Conservation (phyloP, 2,797 vertebrate species). For the Distichodus sexfasciatus region DNA sequence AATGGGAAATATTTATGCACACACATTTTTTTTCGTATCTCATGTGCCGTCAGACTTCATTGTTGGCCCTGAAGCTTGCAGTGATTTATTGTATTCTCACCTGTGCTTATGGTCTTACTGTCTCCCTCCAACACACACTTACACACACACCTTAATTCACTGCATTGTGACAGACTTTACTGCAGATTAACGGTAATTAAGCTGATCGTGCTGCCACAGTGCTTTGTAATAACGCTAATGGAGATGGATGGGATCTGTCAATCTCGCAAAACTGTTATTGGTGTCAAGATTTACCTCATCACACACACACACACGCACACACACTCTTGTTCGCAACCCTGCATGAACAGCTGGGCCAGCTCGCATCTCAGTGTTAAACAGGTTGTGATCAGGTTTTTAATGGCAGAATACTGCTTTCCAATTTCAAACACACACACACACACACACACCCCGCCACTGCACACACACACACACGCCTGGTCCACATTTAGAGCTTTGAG, state of each 20-base stretch:
- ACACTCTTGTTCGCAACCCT: not conserved
- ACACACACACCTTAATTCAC: not conserved
- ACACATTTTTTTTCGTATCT: not conserved
- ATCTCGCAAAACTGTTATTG: not conserved
- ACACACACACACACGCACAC: not conserved
- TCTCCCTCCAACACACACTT: not conserved
- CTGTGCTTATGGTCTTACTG: not conserved
- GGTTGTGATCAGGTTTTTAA: not conserved
- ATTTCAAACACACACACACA: not conserved
- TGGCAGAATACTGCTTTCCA: not conserved
- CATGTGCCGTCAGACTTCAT: not conserved
- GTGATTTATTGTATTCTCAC: not conserved
- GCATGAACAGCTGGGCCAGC: not conserved
- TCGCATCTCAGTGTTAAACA: slow-evolving; percentile 14
- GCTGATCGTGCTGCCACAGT: slow-evolving; percentile 5
- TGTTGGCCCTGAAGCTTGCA: not conserved
- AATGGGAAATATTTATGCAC: no score
- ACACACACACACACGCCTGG: no score
- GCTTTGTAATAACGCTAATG: slow-evolving; percentile 15
- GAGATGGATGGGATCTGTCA: slow-evolving; percentile 20
- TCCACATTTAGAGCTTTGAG: not conserved
- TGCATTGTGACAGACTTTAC: slow-evolving; percentile 24
- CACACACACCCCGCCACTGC: no score
- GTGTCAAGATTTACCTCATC: not conserved
- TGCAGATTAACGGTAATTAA: slow-evolving; percentile 13